Evolutionary conservation across 2,888 invertebrate species (phyloP).

Genomic region (Drosophila anomelani): DNA sequence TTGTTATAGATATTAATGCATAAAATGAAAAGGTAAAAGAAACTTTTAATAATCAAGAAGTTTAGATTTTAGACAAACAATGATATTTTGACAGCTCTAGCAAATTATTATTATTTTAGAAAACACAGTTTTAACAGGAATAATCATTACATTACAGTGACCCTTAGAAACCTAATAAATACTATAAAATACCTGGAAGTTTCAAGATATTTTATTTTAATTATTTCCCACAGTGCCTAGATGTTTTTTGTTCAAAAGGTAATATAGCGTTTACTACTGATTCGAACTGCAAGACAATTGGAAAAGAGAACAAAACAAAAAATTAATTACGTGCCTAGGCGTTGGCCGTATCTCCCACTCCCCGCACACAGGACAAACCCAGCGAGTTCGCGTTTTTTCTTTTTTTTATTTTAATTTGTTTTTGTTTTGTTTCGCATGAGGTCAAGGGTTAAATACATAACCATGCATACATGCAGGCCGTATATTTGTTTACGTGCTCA

Average conservation of each 20-base stretch:
- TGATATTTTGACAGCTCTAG: neutral
- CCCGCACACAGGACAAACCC: neutral
- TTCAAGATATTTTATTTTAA: neutral
- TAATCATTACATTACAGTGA: neutral
- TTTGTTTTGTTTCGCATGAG: slow-evolving; percentile 48
- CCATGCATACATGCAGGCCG: slow-evolving; percentile 27
- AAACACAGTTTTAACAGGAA: too few species aligned
- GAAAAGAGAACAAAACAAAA: slow-evolving; percentile 20
- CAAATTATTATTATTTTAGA: too few species aligned
- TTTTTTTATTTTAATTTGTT: neutral
- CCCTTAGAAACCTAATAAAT: too few species aligned
- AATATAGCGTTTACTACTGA: slow-evolving; percentile 25
- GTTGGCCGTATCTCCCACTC: slow-evolving; percentile 10
- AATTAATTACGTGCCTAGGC: slow-evolving; percentile 52
- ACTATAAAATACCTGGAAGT: neutral
- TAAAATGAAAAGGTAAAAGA: too few species aligned
- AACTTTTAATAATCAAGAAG: too few species aligned
- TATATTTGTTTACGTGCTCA: slow-evolving; percentile 59
- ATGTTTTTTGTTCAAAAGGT: slow-evolving; percentile 19
- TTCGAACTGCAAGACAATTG: slow-evolving; percentile 28
- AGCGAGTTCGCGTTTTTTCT: neutral
- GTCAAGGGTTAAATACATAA: slow-evolving; percentile 60
- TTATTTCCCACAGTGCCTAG: neutral
- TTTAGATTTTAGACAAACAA: too few species aligned
- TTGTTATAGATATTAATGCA: too few species aligned